phyloP scores from a whole-genome alignment of 2,113 vertebrate genomes.

The Phylloscopus trochilus region DNA sequence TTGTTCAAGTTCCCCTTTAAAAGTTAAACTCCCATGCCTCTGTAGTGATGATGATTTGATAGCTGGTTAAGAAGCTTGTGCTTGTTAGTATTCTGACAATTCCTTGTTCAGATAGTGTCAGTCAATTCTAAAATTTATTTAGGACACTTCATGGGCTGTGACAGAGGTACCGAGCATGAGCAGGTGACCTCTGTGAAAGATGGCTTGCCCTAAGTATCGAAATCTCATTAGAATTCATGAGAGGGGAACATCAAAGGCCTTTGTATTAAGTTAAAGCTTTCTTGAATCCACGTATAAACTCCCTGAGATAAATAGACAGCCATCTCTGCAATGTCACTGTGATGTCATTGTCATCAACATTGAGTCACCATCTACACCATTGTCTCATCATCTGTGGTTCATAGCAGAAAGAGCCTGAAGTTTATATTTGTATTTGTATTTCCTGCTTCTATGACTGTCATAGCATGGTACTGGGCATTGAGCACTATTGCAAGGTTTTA shows the following conservation, averaged over 20 bases:
- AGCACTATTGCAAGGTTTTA: neutral
- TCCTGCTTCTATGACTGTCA: neutral
- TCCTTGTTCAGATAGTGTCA: neutral
- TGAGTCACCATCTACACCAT: neutral
- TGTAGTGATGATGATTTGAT: constrained; percentile 6
- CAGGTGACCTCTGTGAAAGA: neutral
- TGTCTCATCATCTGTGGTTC: neutral
- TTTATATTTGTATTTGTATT: neutral
- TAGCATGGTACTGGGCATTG: neutral
- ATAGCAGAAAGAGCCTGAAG: neutral
- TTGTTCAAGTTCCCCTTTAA: neutral
- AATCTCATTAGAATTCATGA: neutral
- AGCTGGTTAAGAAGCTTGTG: neutral
- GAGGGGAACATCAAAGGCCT: neutral
- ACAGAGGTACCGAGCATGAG: neutral
- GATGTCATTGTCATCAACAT: neutral
- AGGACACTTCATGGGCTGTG: neutral
- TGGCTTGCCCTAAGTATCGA: neutral
- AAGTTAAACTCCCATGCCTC: neutral
- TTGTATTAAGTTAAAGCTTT: neutral
- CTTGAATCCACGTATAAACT: neutral
- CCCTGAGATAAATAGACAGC: neutral
- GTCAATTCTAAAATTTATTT: neutral
- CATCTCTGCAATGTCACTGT: neutral
- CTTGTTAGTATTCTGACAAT: neutral